These are phyloP conservation scores for Anguilla anguilla DNA, from an alignment of 2,797 vertebrate genomes.

Conservation along the genomic window DNA sequence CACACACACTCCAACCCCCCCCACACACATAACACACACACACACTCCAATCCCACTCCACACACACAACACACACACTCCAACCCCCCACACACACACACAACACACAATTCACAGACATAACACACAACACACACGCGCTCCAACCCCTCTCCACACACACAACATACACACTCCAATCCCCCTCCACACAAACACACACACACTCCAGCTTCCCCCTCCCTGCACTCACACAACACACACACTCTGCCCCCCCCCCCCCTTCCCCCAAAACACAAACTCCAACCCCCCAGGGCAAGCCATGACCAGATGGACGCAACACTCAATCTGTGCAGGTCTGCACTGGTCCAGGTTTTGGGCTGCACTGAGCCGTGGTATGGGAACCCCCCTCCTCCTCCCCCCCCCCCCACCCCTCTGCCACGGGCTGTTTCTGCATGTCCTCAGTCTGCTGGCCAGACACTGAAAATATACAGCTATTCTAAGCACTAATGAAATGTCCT, in stretches of 20 bases:
- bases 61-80: background rate
- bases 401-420: background rate
- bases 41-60: conserved; percentile 23
- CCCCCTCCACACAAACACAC: background rate
- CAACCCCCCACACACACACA: no score
- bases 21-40: background rate
- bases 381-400: background rate
- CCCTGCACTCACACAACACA: no score
- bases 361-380: background rate
- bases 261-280: background rate
- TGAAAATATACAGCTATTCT: background rate
- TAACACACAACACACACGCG: background rate
- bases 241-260: background rate
- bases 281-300: conserved; percentile 35
- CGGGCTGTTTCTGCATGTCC: background rate
- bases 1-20: background rate
- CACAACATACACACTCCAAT: background rate
- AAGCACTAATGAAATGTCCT: background rate
- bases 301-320: conserved; percentile 45
- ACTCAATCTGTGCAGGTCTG: conserved; percentile 43
- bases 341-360: conserved; percentile 41
- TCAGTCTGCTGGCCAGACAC: background rate
- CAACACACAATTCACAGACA: background rate
- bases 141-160: conserved; percentile 20
- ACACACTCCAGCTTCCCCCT: background rate